Evolutionary conservation across 2,888 invertebrate species (phyloP), one percentile per base, ranked within the genome.

Genomic region (Esperia sulphurella): DNA sequence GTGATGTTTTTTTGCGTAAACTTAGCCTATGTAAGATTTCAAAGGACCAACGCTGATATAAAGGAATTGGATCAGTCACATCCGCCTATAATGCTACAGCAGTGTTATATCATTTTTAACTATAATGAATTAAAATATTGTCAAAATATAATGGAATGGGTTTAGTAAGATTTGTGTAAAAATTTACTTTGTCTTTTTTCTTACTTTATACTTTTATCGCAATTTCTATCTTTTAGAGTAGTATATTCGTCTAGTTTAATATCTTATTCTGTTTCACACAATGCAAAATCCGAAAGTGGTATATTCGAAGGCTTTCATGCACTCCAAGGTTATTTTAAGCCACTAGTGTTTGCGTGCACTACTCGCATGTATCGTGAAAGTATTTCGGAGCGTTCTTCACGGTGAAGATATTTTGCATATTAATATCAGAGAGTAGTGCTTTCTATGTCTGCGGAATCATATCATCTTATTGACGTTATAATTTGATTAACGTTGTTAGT

Each of bases 341-440:
- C 65, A 65, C 63, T 70, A 65, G 67, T 71, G 75, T 74, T 79
- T 65, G 79, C 79, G 83, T 84, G 83, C 82, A 75, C 66, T 82
- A 81, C 77, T 63, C 68, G 37, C 8, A 8, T 77, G 68, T 74
- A 75, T 71, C 75, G 87, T 86, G 88, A 88, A 89, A 88, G 88
- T 88, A 83, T 85, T 85, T 85, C 62, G 81, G 73, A 74, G 67
- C 76, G 75, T 68, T 75, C 73, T 86, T 83, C 73, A 74, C 76
- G 53, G 71, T 68, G 64, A 76, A 81, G 71, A 83, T 81, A 79
- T 81, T 81, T 85, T 86, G 79, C 83, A 88, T 87, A 85, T 79
- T 82, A 82, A 85, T 84, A 75, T 65, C 54, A 58, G 58, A 72
- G 63, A 66, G 61, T 54, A 61, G 59, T 79, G 83, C 85, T 89